Conservation (phyloP, 2,888 invertebrate genomes). For the Phengaris arion region DNA sequence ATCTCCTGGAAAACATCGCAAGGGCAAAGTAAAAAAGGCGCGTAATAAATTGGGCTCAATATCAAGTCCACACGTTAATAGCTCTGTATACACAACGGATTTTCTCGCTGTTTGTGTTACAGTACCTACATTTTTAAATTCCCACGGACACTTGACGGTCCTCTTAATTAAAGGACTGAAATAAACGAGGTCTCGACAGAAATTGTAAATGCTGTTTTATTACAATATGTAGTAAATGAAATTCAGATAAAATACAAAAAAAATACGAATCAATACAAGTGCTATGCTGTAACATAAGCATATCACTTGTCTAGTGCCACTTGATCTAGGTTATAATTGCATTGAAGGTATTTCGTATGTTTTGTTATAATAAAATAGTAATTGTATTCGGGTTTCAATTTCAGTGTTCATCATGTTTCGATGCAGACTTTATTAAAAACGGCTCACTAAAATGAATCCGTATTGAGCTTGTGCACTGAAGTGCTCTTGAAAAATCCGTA, state of each 20-base stretch:
- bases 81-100: conserved; percentile 6
- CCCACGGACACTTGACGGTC: background rate
- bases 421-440: conserved; percentile 18
- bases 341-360: too few species aligned
- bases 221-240: too few species aligned
- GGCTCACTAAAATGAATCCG: conserved; percentile 22
- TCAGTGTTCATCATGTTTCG: background rate
- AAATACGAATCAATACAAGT: too few species aligned
- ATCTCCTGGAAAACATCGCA: background rate
- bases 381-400: background rate
- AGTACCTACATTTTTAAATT: background rate
- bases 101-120: background rate
- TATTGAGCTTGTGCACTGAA: conserved; percentile 17
- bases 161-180: background rate
- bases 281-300: too few species aligned
- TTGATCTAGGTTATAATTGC: too few species aligned
- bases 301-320: too few species aligned
- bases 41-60: conserved; percentile 8
- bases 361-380: background rate
- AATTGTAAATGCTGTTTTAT: too few species aligned
- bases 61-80: background rate
- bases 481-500: conserved; percentile 20
- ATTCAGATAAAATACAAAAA: too few species aligned
- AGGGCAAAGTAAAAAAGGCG: background rate
- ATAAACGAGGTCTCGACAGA: background rate